phyloP scores from a whole-genome alignment of 1,140 invertebrate genomes.

The Achroia grisella region DNA sequence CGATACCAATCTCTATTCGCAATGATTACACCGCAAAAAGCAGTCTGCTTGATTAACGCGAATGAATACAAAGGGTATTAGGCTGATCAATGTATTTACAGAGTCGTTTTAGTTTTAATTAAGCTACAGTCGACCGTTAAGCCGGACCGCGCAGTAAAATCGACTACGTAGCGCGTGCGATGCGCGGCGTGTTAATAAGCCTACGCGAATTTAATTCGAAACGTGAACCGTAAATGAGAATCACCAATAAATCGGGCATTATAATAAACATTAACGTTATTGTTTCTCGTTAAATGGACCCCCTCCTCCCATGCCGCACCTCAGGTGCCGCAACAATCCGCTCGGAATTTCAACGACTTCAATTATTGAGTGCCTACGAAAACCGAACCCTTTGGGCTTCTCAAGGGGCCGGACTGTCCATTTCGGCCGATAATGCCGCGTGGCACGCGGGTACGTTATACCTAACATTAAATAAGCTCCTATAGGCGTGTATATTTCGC shows the following conservation, averaged over 20 bases:
- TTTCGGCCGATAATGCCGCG: slow-evolving; percentile 51
- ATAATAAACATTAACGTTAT: slow-evolving; percentile 67
- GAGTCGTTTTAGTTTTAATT: slow-evolving; percentile 65
- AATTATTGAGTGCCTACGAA: slow-evolving; percentile 66
- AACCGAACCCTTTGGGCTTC: slow-evolving; percentile 55
- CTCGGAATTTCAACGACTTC: slow-evolving; percentile 66
- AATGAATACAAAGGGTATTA: slow-evolving; percentile 23
- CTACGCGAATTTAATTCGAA: slow-evolving; percentile 41
- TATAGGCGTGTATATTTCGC: slow-evolving; percentile 12
- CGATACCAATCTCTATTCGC: slow-evolving; percentile 18
- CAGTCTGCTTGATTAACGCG: slow-evolving; percentile 26
- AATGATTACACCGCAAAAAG: slow-evolving; percentile 22
- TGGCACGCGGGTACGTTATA: slow-evolving; percentile 29
- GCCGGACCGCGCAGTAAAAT: slow-evolving; percentile 50
- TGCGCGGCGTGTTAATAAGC: slow-evolving; percentile 48
- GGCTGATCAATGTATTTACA: slow-evolving; percentile 43
- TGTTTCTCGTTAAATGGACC: slow-evolving; percentile 48
- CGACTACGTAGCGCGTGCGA: slow-evolving; percentile 34
- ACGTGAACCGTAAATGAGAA: slow-evolving; percentile 48
- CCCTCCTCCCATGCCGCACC: slow-evolving; percentile 15
- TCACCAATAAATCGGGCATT: slow-evolving; percentile 60
- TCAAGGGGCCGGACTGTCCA: slow-evolving; percentile 57
- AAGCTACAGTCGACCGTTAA: slow-evolving; percentile 49
- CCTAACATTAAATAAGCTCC: slow-evolving; percentile 46
- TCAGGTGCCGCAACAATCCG: slow-evolving; percentile 55